phyloP scores from a whole-genome alignment of 2,888 invertebrate genomes.

The Zele albiditarsus region DNA sequence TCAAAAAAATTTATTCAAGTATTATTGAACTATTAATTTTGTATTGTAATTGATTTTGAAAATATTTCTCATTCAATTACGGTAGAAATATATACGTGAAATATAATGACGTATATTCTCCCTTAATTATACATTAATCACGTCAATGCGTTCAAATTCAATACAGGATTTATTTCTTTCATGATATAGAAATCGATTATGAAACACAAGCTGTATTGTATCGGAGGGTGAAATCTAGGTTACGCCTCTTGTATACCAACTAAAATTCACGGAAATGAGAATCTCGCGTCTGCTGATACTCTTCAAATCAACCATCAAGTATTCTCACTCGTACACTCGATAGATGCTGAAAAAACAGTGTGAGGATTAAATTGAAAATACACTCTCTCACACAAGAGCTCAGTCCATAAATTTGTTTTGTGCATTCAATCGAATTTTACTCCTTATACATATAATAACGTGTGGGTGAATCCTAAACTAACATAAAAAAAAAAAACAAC shows the following conservation, averaged over 20 bases:
- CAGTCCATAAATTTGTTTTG: slow-evolving; percentile 1
- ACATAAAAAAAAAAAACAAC: slow-evolving; percentile 16
- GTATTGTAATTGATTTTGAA: no score
- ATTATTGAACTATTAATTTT: no score
- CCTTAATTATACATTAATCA: slow-evolving; percentile 4
- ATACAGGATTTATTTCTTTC: not conserved
- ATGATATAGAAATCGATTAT: slow-evolving; percentile 9
- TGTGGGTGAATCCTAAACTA: slow-evolving; percentile 25
- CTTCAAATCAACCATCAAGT: not conserved
- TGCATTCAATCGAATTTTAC: not conserved
- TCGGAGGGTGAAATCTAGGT: slow-evolving; percentile 27
- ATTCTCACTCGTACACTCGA: not conserved
- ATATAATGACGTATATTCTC: no score
- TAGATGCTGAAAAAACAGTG: not conserved
- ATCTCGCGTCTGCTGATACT: not conserved
- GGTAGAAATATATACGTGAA: no score
- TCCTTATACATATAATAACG: slow-evolving; percentile 14
- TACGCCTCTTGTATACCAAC: not conserved
- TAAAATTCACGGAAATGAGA: not conserved
- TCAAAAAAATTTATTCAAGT: no score
- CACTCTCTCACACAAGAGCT: not conserved
- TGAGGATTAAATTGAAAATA: not conserved
- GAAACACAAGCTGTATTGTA: slow-evolving; percentile 11
- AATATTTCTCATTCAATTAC: no score
- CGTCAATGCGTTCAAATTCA: not conserved